Evolutionary conservation across 2,113 vertebrate species (phyloP), one percentile per base, ranked within the genome.

Genomic region (Carassius gibelio): DNA sequence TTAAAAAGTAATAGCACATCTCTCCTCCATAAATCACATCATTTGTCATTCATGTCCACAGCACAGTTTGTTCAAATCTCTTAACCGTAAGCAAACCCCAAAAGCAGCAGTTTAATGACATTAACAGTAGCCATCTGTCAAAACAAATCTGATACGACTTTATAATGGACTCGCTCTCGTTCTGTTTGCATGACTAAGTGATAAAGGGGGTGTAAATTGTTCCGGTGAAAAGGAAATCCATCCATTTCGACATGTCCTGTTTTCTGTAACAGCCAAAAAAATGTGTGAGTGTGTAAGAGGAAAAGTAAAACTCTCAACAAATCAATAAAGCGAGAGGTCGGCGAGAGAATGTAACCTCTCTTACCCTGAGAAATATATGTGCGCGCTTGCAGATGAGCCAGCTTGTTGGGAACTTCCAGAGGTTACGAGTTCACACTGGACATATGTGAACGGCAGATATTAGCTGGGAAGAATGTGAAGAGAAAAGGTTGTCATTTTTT

Each of bases 361-460:
- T 78, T 38, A 26, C 14, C 9, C 38, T 34, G 64, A 77, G 34
- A 55, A 66, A 68, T 21, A 21, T 62, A 69, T 64, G 84, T 61
- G 72, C 61, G 36, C 19, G 50, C 52, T 68, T 69, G 81, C 26
- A 68, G 61, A 52, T 76, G 45, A 76, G 72, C 34, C 17, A 69
- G 78, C 72, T 15, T 36, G 45, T 38, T 17, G 55, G 55, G 80
- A 85, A 66, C 74, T 61, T 55, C 9, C 36, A 57, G 50, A 76
- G 89, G 87, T 88, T 80, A 82, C 82, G 83, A 86, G 84, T 82
- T 89, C 82, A 85, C 48, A 1, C 62, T 48, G 21, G 11, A n/a
- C 26, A 77, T 61, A 71, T 82, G 78, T 57, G 23, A 68, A 75
- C 8, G 19, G 34, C 23, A 74, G 69, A 64, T 71, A 68, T 68